A percentile compares a stretch with the other conserved stretches of the same genome.
phyloP scores from a whole-genome alignment of 1,140 invertebrate species.

The Zaprionus africanus region DNA sequence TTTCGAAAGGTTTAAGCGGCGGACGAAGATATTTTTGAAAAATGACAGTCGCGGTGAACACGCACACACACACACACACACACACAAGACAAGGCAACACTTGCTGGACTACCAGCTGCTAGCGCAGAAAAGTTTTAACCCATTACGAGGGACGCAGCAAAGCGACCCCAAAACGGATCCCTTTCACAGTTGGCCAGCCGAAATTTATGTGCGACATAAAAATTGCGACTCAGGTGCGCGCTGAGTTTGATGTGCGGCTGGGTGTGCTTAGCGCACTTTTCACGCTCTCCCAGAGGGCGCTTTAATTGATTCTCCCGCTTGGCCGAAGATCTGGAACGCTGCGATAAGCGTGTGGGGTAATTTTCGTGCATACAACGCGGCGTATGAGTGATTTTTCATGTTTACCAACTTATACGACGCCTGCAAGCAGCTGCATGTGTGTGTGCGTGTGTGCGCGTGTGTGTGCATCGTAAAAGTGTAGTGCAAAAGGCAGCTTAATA shows the following conservation, averaged over 20 bases:
- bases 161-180: constrained; percentile 5
- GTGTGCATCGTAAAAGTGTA: constrained; percentile 52
- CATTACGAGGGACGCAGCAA: constrained; percentile 22
- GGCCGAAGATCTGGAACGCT: constrained; percentile 20
- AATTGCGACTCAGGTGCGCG: constrained; percentile 75
- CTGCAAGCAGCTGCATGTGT: constrained; percentile 2
- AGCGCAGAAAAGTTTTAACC: constrained; percentile 40
- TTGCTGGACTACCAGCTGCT: constrained; percentile 6
- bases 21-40: constrained; percentile 34
- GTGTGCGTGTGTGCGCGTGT: background rate
- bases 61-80: constrained; percentile 4
- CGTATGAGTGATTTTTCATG: constrained; percentile 81
- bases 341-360: background rate
- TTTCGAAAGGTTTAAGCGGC: constrained; percentile 43
- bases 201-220: constrained; percentile 76
- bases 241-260: constrained; percentile 59
- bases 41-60: constrained; percentile 18
- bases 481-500: constrained; percentile 38
- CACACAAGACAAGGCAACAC: background rate
- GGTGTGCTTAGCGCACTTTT: constrained; percentile 33
- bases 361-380: constrained; percentile 29
- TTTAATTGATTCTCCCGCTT: constrained; percentile 64
- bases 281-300: constrained; percentile 30
- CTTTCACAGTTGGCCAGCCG: constrained; percentile 35
- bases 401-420: constrained; percentile 50